phyloP scores from a whole-genome alignment of 2,113 vertebrate genomes.

The Marmota monax region DNA sequence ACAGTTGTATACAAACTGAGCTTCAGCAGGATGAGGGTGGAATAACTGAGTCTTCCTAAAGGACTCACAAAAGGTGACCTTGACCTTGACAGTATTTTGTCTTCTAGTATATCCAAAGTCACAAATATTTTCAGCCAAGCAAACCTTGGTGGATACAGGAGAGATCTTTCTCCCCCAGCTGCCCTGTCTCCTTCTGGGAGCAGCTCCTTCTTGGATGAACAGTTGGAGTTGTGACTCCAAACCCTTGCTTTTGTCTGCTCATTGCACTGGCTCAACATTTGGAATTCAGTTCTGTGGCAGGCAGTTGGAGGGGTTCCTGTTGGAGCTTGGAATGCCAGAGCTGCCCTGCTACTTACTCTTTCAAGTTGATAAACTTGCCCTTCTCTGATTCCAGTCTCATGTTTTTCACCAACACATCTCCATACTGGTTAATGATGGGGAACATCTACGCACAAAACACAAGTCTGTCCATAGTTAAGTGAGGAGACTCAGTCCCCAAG shows the following conservation, averaged over 20 bases:
- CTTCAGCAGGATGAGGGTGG: background rate
- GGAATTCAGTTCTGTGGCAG: rapidly evolving
- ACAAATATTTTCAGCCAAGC: background rate
- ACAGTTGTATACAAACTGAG: too few relatives aligned
- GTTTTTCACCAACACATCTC: constrained; percentile 86
- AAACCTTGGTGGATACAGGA: background rate
- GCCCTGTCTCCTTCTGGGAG: rapidly evolving
- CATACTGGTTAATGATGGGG: constrained; percentile 87
- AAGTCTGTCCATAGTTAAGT: background rate
- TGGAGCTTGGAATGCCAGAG: background rate
- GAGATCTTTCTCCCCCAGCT: background rate
- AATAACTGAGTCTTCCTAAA: too few relatives aligned
- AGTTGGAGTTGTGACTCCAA: background rate
- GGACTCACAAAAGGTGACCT: background rate
- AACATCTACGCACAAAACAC: constrained; percentile 89
- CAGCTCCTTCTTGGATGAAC: background rate
- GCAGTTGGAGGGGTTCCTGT: background rate
- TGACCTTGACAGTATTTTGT: background rate
- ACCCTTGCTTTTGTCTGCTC: background rate
- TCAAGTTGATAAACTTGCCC: constrained; percentile 72
- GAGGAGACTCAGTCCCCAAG: background rate
- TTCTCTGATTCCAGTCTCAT: constrained; percentile 81
- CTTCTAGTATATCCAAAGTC: too few relatives aligned
- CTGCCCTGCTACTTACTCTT: constrained; percentile 87
- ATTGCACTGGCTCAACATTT: too few relatives aligned